phyloP scores from a whole-genome alignment of 2,797 vertebrate species.

The Cyclura pinguis region DNA sequence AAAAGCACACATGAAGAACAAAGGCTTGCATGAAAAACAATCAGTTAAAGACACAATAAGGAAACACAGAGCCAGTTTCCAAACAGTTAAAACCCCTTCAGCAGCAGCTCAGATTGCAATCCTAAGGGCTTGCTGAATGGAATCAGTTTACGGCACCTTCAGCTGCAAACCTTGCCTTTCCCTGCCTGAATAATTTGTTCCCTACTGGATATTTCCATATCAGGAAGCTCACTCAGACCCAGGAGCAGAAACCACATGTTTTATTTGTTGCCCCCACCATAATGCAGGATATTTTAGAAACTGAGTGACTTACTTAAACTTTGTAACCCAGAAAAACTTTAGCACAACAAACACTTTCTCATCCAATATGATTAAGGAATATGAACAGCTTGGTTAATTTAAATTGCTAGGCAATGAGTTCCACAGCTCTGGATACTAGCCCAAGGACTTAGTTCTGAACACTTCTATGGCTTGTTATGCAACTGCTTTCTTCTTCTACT shows the following conservation, averaged over 20 bases:
- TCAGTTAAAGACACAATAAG: too few relatives aligned
- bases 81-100: too few relatives aligned
- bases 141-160: too few relatives aligned
- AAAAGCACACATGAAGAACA: too few relatives aligned
- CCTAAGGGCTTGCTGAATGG: too few relatives aligned
- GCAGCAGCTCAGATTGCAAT: too few relatives aligned
- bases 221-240: conserved; percentile 34
- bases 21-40: too few relatives aligned
- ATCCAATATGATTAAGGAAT: neutral
- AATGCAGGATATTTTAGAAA: conserved; percentile 26
- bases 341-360: neutral
- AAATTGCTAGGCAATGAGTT: conserved; percentile 19
- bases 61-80: too few relatives aligned
- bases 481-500: neutral
- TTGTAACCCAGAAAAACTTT: conserved; percentile 36
- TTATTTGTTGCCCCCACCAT: conserved; percentile 12
- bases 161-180: conserved; percentile 39
- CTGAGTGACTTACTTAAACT: conserved; percentile 42
- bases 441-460: neutral
- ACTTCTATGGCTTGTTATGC: neutral
- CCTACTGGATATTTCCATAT: conserved; percentile 47
- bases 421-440: conserved; percentile 8
- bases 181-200: conserved; percentile 35
- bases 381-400: conserved; percentile 8
- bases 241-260: conserved; percentile 16